These are phyloP conservation scores for Hippoglossus hippoglossus DNA, from an alignment of 2,797 vertebrate genomes.

Conservation along the genomic window DNA sequence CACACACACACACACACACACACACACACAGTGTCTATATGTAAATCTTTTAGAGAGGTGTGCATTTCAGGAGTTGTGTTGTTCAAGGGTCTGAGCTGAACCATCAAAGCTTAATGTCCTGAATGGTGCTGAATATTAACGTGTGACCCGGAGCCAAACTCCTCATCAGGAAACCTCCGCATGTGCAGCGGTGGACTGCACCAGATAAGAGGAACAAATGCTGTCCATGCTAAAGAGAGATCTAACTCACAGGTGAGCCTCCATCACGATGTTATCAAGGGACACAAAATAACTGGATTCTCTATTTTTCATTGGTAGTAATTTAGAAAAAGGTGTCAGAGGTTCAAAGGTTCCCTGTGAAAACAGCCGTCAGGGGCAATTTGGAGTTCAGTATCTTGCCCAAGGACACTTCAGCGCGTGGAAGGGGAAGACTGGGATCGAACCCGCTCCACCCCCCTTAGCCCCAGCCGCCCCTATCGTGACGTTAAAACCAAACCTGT, in stretches of 20 bases:
- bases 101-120: slow-evolving; percentile 51
- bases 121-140: slow-evolving; percentile 67
- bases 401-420: too few species aligned
- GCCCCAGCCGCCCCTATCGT: too few species aligned
- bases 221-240: slow-evolving; percentile 16
- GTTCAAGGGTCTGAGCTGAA: slow-evolving; percentile 34
- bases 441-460: too few species aligned
- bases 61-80: slow-evolving; percentile 35
- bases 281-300: too few species aligned
- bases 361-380: too few species aligned
- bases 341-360: too few species aligned
- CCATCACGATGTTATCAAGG: slow-evolving; percentile 5
- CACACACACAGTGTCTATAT: background rate
- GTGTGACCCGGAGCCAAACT: slow-evolving; percentile 60
- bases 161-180: slow-evolving; percentile 40
- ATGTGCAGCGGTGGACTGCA: slow-evolving; percentile 28
- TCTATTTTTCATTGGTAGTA: too few species aligned
- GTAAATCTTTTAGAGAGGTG: slow-evolving; percentile 36
- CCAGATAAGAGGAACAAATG: slow-evolving; percentile 39
- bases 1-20: slow-evolving; percentile 9
- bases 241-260: background rate
- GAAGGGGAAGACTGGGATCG: too few species aligned
- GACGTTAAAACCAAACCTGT: background rate
- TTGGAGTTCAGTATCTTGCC: too few species aligned
- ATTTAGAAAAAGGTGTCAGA: too few species aligned